These are phyloP conservation scores for Ceratina australensis DNA, from an alignment of 1,140 invertebrate species.

Conservation along the genomic window DNA sequence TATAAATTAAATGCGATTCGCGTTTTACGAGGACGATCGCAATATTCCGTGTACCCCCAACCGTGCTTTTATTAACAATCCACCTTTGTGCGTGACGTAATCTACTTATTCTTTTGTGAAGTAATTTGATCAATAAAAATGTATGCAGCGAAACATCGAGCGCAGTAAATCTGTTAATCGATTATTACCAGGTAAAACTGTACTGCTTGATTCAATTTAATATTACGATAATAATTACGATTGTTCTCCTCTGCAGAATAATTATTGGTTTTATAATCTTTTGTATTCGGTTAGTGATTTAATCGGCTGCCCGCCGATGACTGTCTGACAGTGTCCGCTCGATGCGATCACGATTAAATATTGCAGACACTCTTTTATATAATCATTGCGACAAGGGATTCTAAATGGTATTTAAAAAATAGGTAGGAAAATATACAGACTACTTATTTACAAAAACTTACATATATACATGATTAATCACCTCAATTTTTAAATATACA, in stretches of 20 bases:
- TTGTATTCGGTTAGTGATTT: too few relatives aligned
- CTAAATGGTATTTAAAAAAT: too few relatives aligned
- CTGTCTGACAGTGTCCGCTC: neutral
- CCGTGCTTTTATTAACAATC: neutral
- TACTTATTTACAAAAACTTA: too few relatives aligned
- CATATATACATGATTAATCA: too few relatives aligned
- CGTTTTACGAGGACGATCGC: neutral
- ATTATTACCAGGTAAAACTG: neutral
- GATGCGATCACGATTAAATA: too few relatives aligned
- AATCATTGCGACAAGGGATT: too few relatives aligned
- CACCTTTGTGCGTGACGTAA: slow-evolving; percentile 8
- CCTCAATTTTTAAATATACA: too few relatives aligned
- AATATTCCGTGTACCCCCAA: neutral
- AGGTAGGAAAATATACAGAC: too few relatives aligned
- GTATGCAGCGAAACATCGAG: neutral
- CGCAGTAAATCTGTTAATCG: neutral
- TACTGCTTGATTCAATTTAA: neutral
- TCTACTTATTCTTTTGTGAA: slow-evolving; percentile 9
- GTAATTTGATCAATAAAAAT: neutral
- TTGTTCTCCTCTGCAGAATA: neutral
- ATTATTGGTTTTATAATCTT: neutral
- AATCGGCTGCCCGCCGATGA: too few relatives aligned
- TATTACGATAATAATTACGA: neutral
- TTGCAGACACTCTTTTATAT: too few relatives aligned
- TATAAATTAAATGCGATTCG: slow-evolving; percentile 13